Conservation (phyloP, 2,113 vertebrate species). For the Rhea pennata region DNA sequence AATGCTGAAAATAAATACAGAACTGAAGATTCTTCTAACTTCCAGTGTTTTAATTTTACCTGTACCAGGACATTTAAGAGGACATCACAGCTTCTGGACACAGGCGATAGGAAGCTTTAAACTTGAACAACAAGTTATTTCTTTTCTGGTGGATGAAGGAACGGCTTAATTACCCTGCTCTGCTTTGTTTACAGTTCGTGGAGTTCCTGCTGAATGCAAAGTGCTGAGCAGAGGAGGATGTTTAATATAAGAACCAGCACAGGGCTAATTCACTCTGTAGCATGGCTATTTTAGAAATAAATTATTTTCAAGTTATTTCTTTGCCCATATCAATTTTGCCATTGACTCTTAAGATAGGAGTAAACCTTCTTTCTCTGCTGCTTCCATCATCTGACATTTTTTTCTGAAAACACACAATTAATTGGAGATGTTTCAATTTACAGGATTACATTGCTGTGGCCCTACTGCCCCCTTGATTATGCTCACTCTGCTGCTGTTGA, state of each 20-base stretch:
- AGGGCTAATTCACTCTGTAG: neutral
- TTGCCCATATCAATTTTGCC: neutral
- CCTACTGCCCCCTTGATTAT: neutral
- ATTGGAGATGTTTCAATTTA: neutral
- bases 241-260: neutral
- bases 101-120: neutral
- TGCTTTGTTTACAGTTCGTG: neutral
- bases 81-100: neutral
- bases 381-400: neutral
- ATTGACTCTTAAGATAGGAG: neutral
- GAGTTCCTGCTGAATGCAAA: neutral
- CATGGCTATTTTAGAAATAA: neutral
- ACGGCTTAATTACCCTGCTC: neutral
- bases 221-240: neutral
- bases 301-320: neutral
- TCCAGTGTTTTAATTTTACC: neutral
- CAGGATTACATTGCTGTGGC: neutral
- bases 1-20: neutral
- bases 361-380: neutral
- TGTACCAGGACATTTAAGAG: neutral
- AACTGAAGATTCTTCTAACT: neutral
- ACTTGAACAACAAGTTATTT: neutral
- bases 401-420: neutral
- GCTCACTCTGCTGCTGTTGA: neutral
- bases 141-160: conserved; percentile 15